Evolutionary conservation across 2,113 vertebrate genomes (phyloP), one percentile per base, ranked within the genome.

Genomic region (Chaetodon auriga): DNA sequence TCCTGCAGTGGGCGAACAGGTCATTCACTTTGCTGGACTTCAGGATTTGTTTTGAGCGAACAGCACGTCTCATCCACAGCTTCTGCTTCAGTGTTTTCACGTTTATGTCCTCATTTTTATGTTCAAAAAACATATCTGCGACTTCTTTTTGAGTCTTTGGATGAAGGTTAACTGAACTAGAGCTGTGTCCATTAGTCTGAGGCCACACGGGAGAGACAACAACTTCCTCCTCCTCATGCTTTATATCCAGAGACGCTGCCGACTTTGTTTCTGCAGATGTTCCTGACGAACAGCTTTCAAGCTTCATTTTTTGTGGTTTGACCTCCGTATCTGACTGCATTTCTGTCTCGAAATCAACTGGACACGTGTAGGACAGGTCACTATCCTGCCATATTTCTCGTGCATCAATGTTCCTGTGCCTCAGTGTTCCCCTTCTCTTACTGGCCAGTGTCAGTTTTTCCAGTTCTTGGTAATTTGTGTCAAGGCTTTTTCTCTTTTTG

Each of bases 281-380:
- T 25, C 30, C 68, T 1, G 65, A 57, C 12, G 23, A 38, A 62
- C 18, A 46, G 4, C 49, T 38, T 23, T 73, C 54, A 15, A n/a
- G 2, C 6, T 4, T 16, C 0, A 15, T 5, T 0, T 48, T 3
- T n/a, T 71, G n/a, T 15, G 21, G n/a, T 43, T 2, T 9, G 0
- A 3, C 35, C 18, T 80, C 60, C 0, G 21, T 0, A 12, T 15
- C 38, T 0, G 71, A 36, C 58, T 9, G 43, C 45, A 45, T 36
- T 0, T 87, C 82, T 0, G 46, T 7, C 18, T 87, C 85, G 19
- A 49, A 82, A 2, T 85, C 85, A 15, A 90, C 75, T 0, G 85
- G 88, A 74, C 88, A 87, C 80, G 71, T 85, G 73, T 87, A 85
- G 0, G 85, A 87, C 41, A 77, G 58, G 4, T 84, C 57, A 0